Evolutionary conservation across 1,140 invertebrate species (phyloP).

Genomic region (Ostrea edulis): DNA sequence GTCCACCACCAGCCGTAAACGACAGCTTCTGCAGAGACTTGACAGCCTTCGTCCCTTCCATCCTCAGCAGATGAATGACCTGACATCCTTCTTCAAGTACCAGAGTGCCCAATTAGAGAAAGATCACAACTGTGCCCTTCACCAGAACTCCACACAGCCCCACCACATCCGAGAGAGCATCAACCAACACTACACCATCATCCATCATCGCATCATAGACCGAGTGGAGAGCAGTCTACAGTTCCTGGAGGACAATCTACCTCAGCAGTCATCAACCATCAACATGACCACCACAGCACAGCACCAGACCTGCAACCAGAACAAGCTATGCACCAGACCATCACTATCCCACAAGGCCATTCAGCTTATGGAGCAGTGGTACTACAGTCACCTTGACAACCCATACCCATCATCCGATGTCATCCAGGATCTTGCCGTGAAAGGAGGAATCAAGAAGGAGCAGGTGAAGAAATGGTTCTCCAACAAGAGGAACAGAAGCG

Average conservation of each 20-base stretch:
- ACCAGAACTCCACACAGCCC: constrained; percentile 50
- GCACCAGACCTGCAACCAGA: constrained; percentile 42
- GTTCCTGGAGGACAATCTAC: constrained; percentile 61
- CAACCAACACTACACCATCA: constrained; percentile 63
- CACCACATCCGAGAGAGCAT: constrained; percentile 51
- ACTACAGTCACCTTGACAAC: too few relatives aligned
- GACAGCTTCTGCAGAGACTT: constrained; percentile 55
- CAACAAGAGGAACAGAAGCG: too few relatives aligned
- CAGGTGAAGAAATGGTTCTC: too few relatives aligned
- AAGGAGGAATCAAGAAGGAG: constrained; percentile 61
- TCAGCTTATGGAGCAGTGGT: too few relatives aligned
- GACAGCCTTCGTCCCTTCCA: too few relatives aligned
- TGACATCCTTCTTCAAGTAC: too few relatives aligned
- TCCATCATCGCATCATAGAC: constrained; percentile 63
- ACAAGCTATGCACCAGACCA: too few relatives aligned
- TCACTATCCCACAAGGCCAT: too few relatives aligned
- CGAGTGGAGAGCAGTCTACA: too few relatives aligned
- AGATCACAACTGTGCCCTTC: constrained; percentile 60
- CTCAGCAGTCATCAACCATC: constrained; percentile 48
- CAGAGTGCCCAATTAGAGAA: constrained; percentile 61
- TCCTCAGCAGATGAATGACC: too few relatives aligned
- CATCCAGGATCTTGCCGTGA: constrained; percentile 56
- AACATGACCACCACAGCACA: too few relatives aligned
- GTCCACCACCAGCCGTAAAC: constrained; percentile 50
- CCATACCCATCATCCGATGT: too few relatives aligned